These are phyloP conservation scores for Caiman crocodilus DNA, from an alignment of 2,797 vertebrate genomes.

Conservation along the genomic window DNA sequence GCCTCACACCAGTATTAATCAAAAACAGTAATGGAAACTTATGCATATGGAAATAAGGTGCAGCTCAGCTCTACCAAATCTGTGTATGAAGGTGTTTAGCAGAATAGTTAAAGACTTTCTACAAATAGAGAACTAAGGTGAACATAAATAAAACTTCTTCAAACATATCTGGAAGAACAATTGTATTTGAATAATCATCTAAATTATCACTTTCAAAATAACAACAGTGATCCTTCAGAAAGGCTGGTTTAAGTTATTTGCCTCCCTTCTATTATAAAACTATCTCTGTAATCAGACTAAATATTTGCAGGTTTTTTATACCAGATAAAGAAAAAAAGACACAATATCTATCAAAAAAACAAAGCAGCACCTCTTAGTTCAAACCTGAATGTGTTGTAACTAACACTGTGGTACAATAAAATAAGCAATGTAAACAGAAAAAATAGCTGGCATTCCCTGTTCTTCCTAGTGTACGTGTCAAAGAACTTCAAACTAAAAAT, in stretches of 20 bases:
- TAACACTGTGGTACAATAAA: slow-evolving; percentile 65
- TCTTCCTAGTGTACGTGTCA: slow-evolving; percentile 74
- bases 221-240: neutral
- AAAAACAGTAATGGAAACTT: neutral
- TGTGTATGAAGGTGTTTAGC: neutral
- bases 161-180: neutral
- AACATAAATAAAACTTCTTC: neutral
- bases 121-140: neutral
- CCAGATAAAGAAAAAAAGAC: neutral
- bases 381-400: slow-evolving; percentile 38
- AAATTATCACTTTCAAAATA: neutral
- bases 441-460: slow-evolving; percentile 70
- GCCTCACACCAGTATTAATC: neutral
- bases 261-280: neutral
- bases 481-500: slow-evolving; percentile 77
- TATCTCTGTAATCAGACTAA: neutral
- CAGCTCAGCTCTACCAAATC: neutral
- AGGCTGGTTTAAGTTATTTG: neutral
- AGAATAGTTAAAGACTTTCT: neutral
- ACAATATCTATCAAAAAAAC: slow-evolving; percentile 1
- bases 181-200: neutral
- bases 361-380: slow-evolving; percentile 38
- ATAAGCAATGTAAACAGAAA: slow-evolving; percentile 74
- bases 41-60: neutral
- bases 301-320: neutral